These are phyloP conservation scores for Schmidtea mediterranea DNA, from an alignment of 1,140 invertebrate species.

Conservation along the genomic window DNA sequence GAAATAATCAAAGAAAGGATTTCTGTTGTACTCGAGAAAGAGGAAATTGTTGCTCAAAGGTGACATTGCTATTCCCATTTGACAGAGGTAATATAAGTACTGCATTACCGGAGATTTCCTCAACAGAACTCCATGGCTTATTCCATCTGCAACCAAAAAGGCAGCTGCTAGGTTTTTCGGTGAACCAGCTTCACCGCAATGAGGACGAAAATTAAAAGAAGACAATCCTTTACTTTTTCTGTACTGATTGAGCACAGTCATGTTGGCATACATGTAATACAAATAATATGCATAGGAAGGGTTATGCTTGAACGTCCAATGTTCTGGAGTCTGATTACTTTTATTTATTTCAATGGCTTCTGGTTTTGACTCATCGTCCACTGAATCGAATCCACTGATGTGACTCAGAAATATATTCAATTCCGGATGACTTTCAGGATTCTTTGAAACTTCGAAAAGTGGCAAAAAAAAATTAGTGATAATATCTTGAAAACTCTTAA, in stretches of 20 bases:
- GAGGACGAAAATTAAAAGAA: constrained; percentile 76
- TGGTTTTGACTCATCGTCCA: constrained; percentile 95
- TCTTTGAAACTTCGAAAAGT: constrained; percentile 56
- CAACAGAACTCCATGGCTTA: constrained; percentile 76
- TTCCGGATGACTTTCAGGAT: constrained; percentile 66
- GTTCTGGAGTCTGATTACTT: constrained; percentile 36
- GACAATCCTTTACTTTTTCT: constrained; percentile 44
- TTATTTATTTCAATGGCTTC: constrained; percentile 74
- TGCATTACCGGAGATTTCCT: constrained; percentile 88
- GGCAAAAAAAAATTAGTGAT: constrained; percentile 81
- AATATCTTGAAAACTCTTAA: constrained; percentile 79
- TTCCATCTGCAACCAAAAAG: constrained; percentile 92
- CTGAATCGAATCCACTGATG: constrained; percentile 87
- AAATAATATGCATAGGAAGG: constrained; percentile 93
- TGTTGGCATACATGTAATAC: constrained; percentile 92
- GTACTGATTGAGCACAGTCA: constrained; percentile 75
- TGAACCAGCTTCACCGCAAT: constrained; percentile 90
- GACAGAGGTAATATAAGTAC: constrained; percentile 85
- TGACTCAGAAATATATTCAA: constrained; percentile 65
- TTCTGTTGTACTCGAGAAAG: constrained; percentile 91
- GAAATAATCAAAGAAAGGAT: constrained; percentile 85
- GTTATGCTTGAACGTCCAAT: constrained; percentile 71
- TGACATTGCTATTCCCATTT: constrained; percentile 97
- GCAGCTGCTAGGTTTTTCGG: constrained; percentile 81
- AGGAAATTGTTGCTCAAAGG: constrained; percentile 92